phyloP scores from a whole-genome alignment of 2,797 vertebrate genomes.

The Pteropus rufus region DNA sequence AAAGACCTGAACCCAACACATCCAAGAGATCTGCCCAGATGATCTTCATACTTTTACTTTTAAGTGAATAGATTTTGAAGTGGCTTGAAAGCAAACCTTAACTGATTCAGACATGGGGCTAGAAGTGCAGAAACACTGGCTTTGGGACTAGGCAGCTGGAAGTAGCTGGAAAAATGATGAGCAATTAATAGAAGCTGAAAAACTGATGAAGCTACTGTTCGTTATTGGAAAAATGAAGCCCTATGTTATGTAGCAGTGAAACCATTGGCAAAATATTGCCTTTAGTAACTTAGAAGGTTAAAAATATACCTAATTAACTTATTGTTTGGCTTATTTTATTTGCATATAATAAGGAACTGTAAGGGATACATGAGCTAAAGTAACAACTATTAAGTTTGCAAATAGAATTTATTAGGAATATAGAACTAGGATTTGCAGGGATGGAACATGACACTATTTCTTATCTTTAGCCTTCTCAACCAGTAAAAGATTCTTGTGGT shows the following conservation, averaged over 20 bases:
- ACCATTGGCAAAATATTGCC: background rate
- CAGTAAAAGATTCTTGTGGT: background rate
- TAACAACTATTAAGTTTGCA: background rate
- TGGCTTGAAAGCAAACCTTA: conserved; percentile 3
- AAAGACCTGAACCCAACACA: background rate
- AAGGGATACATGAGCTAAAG: background rate
- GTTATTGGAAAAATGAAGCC: background rate
- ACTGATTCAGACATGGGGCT: background rate
- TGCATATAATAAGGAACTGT: background rate
- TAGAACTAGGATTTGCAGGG: background rate
- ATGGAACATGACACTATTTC: background rate
- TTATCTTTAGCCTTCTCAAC: background rate
- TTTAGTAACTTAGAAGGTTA: background rate
- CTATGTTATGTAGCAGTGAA: background rate
- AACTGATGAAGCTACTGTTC: background rate
- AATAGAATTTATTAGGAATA: background rate
- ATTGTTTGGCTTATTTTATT: background rate
- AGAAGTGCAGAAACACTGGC: background rate
- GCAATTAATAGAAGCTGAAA: background rate
- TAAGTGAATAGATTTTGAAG: background rate
- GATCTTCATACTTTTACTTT: background rate
- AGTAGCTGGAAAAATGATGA: background rate
- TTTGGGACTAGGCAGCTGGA: background rate
- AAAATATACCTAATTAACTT: background rate
- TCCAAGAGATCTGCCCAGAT: background rate